Percentiles rank a stretch among this genome's conserved stretches.
Conservation (phyloP, 1,140 invertebrate genomes). For the Propsilocerus akamusi region DNA sequence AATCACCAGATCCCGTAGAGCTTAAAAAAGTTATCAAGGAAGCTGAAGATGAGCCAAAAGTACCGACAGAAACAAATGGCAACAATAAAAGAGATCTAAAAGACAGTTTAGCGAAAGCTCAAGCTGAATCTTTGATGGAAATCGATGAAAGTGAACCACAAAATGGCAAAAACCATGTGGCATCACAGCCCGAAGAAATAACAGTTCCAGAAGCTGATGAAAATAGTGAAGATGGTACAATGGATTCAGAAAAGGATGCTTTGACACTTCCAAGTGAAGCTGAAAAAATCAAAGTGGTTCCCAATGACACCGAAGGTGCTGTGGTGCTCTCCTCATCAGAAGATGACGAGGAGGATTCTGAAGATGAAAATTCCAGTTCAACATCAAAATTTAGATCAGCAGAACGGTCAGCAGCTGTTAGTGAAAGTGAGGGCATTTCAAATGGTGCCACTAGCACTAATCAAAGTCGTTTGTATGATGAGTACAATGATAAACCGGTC, state of each 20-base stretch:
- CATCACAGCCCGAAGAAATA: slow-evolving; percentile 4
- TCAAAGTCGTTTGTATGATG: slow-evolving; percentile 1
- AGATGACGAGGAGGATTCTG: slow-evolving; percentile 10
- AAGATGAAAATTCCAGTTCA: slow-evolving; percentile 5
- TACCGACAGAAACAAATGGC: not conserved
- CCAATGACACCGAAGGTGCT: slow-evolving; percentile 13
- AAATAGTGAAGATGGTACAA: slow-evolving; percentile 15
- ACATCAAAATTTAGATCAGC: not conserved
- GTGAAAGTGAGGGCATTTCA: slow-evolving; percentile 1
- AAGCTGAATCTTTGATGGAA: not conserved
- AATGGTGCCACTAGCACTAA: not conserved
- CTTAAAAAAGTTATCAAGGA: slow-evolving; percentile 7
- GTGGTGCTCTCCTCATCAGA: slow-evolving; percentile 20
- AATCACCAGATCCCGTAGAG: slow-evolving; percentile 9
- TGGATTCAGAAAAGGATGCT: slow-evolving; percentile 9
- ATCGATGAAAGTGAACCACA: not conserved
- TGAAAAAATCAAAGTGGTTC: slow-evolving; percentile 9
- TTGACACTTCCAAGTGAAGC: slow-evolving; percentile 1
- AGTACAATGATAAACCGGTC: slow-evolving; percentile 11
- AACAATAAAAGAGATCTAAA: not conserved
- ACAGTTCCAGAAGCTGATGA: slow-evolving; percentile 13
- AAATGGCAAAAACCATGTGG: not conserved
- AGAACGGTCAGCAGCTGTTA: not conserved
- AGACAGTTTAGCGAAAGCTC: not conserved
- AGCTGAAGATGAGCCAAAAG: slow-evolving; percentile 7